A percentile compares a stretch with the other conserved stretches of the same genome.
Evolutionary conservation across 2,888 invertebrate genomes (phyloP).

Genomic region (Synergus japonicus): DNA sequence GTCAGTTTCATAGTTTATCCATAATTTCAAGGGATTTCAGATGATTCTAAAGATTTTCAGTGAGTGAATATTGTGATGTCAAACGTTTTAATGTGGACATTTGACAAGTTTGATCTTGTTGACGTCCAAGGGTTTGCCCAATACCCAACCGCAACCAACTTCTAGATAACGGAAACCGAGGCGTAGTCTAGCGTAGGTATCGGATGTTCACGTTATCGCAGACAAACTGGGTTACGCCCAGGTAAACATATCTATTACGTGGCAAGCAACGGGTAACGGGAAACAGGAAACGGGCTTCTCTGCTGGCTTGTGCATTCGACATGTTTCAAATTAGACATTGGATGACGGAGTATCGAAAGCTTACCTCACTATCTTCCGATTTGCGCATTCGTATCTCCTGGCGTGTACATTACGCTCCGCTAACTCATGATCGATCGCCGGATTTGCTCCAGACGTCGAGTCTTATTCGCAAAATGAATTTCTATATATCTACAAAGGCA

Average conservation of each 20-base stretch:
- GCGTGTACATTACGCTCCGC: constrained; percentile 10
- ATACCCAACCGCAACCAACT: not conserved
- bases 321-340: constrained; percentile 54
- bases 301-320: constrained; percentile 48
- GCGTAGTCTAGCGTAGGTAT: constrained; percentile 49
- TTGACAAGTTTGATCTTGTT: not conserved
- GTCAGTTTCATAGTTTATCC: too few relatives aligned
- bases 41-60: too few relatives aligned
- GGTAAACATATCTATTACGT: constrained; percentile 67
- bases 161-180: constrained; percentile 28
- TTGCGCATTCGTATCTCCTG: constrained; percentile 25
- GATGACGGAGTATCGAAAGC: constrained; percentile 49
- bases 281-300: constrained; percentile 53
- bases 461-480: constrained; percentile 21
- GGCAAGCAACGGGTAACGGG: constrained; percentile 12
- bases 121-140: constrained; percentile 18
- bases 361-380: constrained; percentile 49
- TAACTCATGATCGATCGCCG: constrained; percentile 26
- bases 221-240: constrained; percentile 62
- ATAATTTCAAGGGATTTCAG: too few relatives aligned
- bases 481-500: not conserved
- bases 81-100: too few relatives aligned
- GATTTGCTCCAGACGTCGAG: constrained; percentile 16
- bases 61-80: too few relatives aligned
- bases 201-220: constrained; percentile 62